phyloP scores from a whole-genome alignment of 1,140 invertebrate species.

The Bombus impatiens region DNA sequence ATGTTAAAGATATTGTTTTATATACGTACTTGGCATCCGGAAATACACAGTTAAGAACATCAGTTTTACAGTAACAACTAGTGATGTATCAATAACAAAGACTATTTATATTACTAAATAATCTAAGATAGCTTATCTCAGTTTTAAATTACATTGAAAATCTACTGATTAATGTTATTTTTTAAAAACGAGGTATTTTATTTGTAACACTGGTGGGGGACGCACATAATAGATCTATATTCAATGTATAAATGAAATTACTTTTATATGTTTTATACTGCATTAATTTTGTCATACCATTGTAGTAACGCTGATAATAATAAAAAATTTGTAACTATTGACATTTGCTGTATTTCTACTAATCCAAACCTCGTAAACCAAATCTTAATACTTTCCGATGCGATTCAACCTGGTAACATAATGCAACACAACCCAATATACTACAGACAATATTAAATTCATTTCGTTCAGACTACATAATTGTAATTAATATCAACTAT shows the following conservation, averaged over 20 bases:
- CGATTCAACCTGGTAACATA: not conserved
- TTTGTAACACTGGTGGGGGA: not conserved
- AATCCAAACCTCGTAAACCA: too few relatives aligned
- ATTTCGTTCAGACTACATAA: not conserved
- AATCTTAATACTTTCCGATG: too few relatives aligned
- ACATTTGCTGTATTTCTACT: too few relatives aligned
- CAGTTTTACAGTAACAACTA: not conserved
- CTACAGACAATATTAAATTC: not conserved
- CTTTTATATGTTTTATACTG: too few relatives aligned
- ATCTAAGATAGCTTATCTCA: constrained; percentile 1
- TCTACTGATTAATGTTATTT: not conserved
- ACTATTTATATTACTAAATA: not conserved
- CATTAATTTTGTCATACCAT: too few relatives aligned
- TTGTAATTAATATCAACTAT: not conserved
- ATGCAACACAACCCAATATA: not conserved
- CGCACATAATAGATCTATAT: too few relatives aligned
- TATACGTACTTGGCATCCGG: not conserved
- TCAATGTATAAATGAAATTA: too few relatives aligned
- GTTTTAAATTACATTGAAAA: not conserved
- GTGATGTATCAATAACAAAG: too few relatives aligned
- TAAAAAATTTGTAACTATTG: too few relatives aligned
- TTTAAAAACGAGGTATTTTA: not conserved
- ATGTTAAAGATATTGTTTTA: not conserved
- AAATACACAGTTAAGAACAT: constrained; percentile 3
- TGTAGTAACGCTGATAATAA: too few relatives aligned